Percentiles rank a stretch among this genome's conserved stretches.
Evolutionary conservation across 2,797 vertebrate genomes (phyloP).

Genomic region (Pipistrellus kuhlii): DNA sequence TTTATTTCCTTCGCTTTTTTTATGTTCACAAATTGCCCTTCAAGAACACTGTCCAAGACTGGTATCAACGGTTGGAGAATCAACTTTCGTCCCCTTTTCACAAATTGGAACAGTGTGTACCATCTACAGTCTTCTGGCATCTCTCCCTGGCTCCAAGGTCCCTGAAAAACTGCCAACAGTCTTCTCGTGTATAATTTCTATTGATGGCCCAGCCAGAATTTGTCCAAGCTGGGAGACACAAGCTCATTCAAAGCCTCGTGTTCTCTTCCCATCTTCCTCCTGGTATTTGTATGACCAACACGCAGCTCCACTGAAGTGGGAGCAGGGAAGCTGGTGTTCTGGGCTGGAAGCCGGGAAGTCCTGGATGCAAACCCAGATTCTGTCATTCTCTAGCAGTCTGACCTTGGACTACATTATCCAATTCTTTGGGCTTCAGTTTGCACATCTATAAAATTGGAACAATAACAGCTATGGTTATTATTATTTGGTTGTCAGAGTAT

Average conservation of each 20-base stretch:
- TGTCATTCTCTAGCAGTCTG: background rate
- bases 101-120: conserved; percentile 57
- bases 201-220: conserved; percentile 11
- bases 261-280: conserved; percentile 37
- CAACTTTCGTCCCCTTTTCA: conserved; percentile 49
- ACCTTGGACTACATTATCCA: background rate
- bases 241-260: conserved; percentile 22
- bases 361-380: background rate
- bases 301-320: background rate
- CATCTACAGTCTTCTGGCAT: conserved; percentile 41
- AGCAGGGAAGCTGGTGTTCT: background rate
- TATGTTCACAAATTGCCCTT: conserved; percentile 6
- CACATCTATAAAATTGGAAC: background rate
- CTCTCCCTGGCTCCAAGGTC: conserved; percentile 14
- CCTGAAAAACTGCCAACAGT: conserved; percentile 46
- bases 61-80: background rate
- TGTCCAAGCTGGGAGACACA: conserved; percentile 53
- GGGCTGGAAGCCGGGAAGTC: background rate
- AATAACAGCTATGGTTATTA: background rate
- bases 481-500: background rate
- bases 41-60: conserved; percentile 42
- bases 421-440: conserved; percentile 13
- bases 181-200: conserved; percentile 59
- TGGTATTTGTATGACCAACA: background rate
- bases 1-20: background rate